Evolutionary conservation across 2,797 vertebrate species (phyloP), one percentile per base, ranked within the genome.

Genomic region (Sebastes diploproa): DNA sequence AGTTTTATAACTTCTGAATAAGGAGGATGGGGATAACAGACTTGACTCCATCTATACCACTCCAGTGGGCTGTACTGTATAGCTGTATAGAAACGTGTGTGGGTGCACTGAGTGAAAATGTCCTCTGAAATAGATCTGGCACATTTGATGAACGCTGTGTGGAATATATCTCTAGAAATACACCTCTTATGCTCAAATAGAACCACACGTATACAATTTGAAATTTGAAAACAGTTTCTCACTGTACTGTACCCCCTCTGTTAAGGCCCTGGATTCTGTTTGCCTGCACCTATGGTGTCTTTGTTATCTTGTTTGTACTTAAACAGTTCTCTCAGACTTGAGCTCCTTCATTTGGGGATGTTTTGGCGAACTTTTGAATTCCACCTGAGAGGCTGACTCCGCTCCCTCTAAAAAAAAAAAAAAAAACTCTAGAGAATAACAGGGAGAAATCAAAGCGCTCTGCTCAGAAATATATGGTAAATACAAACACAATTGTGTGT

Each of bases 301-400:
- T 72, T 67, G 55, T 86, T 88, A 86, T 86, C 72, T 78, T 80
- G 72, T 89, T 83, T 88, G 77, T 75, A 60, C 80, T 84, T 78
- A 42, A 77, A 80, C 84, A 72, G 23, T 86, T 73, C 85, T 81
- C 73, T 11, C 75, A 85, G 65, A 85, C 69, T 78, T 70, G 16
- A 69, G 71, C 29, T 81, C 61, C 70, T 92, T 89, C 74, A 70
- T 89, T 88, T 81, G 36, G 70, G 78, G 83, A 74, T 88, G 86
- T 88, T 91, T 89, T 84, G 73, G 78, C 77, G 75, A 91, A 91
- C 87, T 76, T 87, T 86, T 78, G 77, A 88, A 81, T 71, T 87
- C 80, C 81, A 80, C 80, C 46, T 80, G 76, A 90, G 84, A 80
- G 74, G 66, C 46, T 58, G 78, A 73, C 69, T 79, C 58, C 52